These are phyloP conservation scores for Sinotaia quadrata DNA, from an alignment of 2,888 invertebrate species.

Conservation along the genomic window DNA sequence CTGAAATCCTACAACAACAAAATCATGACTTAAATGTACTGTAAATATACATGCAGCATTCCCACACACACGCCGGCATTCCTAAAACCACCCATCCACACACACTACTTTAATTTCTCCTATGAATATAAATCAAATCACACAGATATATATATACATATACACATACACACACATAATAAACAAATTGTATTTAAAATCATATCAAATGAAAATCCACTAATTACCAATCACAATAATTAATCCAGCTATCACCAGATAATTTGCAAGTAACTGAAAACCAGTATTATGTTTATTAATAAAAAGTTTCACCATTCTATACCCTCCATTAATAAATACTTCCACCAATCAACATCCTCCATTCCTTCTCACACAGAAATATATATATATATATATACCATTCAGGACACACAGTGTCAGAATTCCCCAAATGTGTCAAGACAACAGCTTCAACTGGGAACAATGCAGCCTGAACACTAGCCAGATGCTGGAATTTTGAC, in stretches of 20 bases:
- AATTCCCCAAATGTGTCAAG: neutral
- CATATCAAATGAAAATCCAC: no score
- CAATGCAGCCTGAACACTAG: conserved; percentile 12
- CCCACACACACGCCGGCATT: neutral
- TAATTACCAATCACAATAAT: no score
- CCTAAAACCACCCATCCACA: neutral
- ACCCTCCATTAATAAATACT: no score
- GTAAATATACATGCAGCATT: no score
- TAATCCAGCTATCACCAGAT: no score
- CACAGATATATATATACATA: neutral
- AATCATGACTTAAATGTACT: neutral
- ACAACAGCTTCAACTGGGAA: conserved; percentile 29
- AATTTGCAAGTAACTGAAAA: no score
- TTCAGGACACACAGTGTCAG: neutral
- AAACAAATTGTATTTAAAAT: no score
- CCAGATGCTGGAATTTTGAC: conserved; percentile 9
- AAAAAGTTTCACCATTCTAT: no score
- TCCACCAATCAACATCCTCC: no score
- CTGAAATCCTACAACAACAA: conserved; percentile 8
- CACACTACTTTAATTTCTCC: neutral
- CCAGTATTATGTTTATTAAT: no score
- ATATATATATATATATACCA: neutral
- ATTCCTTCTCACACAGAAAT: neutral
- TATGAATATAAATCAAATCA: neutral
- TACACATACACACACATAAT: neutral